A percentile compares a stretch with the other conserved stretches of the same genome.
These are phyloP conservation scores for Diplazon laetatorius DNA, from an alignment of 2,888 invertebrate species.

Conservation along the genomic window DNA sequence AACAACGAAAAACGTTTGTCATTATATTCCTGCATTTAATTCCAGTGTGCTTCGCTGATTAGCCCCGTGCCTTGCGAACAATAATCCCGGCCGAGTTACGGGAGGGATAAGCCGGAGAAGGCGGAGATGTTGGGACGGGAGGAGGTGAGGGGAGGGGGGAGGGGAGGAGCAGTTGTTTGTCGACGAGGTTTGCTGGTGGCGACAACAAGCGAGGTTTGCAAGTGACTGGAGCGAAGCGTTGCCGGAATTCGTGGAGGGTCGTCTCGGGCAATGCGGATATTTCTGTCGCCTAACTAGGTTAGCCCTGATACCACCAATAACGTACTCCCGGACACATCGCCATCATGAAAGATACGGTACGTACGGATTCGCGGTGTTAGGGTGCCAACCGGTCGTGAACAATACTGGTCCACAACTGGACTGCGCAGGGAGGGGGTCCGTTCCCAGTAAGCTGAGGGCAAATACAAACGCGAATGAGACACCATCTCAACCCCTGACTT, in stretches of 20 bases:
- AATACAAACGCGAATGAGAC: conserved; percentile 46
- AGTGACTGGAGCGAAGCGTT: conserved; percentile 10
- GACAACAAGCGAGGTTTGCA: conserved; percentile 4
- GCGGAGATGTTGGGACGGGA: too few species aligned
- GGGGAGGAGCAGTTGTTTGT: not conserved
- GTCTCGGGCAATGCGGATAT: not conserved
- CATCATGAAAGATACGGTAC: conserved; percentile 28
- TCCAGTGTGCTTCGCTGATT: not conserved
- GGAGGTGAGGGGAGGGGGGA: too few species aligned
- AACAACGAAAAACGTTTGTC: not conserved
- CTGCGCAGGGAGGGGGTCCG: conserved; percentile 36
- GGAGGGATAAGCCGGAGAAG: too few species aligned
- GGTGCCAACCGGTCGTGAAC: not conserved
- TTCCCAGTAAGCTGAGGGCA: conserved; percentile 11
- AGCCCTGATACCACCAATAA: conserved; percentile 19
- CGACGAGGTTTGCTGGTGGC: conserved; percentile 2
- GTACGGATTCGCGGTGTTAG: conserved; percentile 3
- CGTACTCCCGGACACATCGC: conserved; percentile 10
- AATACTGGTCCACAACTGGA: conserved; percentile 52
- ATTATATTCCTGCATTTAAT: not conserved
- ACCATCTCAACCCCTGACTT: not conserved
- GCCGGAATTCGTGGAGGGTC: not conserved
- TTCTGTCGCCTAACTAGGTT: not conserved
- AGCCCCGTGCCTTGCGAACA: not conserved
- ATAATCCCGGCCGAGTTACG: not conserved